Evolutionary conservation across 2,888 invertebrate genomes (phyloP).

Genomic region (Eudasyphora cyanicolor): DNA sequence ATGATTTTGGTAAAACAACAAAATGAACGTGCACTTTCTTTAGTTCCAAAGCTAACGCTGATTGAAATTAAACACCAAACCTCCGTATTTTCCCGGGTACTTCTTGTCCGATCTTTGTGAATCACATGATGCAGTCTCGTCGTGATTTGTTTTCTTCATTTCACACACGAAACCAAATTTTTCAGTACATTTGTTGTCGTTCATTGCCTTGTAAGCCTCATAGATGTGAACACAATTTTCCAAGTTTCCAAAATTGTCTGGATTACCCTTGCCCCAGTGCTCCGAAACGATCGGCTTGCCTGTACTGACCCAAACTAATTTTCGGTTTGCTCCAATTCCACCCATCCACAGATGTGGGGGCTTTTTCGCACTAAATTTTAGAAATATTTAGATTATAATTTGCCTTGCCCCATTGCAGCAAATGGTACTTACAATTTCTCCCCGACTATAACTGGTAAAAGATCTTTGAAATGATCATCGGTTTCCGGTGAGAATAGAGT

Average conservation of each 20-base stretch:
- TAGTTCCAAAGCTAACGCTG: too few relatives aligned
- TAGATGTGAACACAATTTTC: constrained; percentile 51
- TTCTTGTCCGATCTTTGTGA: not conserved
- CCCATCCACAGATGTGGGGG: constrained; percentile 49
- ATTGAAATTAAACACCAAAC: constrained; percentile 23
- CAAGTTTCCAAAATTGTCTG: constrained; percentile 26
- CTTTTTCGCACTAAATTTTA: constrained; percentile 9
- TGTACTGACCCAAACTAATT: constrained; percentile 47
- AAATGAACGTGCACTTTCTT: too few relatives aligned
- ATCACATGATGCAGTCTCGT: not conserved
- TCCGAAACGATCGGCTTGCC: constrained; percentile 29
- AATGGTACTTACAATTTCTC: constrained; percentile 40
- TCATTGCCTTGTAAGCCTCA: constrained; percentile 35
- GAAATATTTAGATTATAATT: not conserved
- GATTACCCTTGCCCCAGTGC: constrained; percentile 33
- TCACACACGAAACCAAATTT: constrained; percentile 53
- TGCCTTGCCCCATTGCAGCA: not conserved
- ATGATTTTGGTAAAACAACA: too few relatives aligned
- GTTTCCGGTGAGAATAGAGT: constrained; percentile 33
- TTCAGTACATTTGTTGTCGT: constrained; percentile 43
- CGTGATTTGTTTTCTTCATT: not conserved
- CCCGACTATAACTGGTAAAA: constrained; percentile 39
- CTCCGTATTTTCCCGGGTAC: not conserved
- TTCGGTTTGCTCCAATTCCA: constrained; percentile 40
- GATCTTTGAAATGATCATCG: constrained; percentile 43